Base-by-base conservation (phyloP, 2,113 vertebrate genomes). In the Cololabis saira region DNA sequence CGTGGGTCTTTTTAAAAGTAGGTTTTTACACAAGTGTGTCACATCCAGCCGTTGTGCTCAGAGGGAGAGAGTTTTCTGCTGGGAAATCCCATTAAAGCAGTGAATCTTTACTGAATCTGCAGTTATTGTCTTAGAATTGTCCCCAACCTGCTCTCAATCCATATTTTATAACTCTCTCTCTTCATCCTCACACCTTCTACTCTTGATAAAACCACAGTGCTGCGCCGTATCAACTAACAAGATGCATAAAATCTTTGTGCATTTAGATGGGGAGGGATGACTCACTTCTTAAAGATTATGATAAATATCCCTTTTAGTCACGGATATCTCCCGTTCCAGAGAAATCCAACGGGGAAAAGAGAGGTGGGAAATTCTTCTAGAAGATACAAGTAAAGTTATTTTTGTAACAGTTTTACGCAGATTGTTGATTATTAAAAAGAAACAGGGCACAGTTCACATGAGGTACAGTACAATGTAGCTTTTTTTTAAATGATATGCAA, bases 41-140 rank as follows among this genome's bases (percentile, higher is more conserved):
- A 43, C 33, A 69, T 63, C 48, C 45, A 69, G 37, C 5, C 30
- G 5, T 27, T 42, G 47, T 48, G n/a, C n/a, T n/a, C n/a, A n/a
- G n/a, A n/a, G n/a, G n/a, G n/a, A n/a, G n/a, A 51, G 2, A 11
- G 11, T 54, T 17, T 51, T 42, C 43, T 18, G 24, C 57, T 19
- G 48, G 62, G 50, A 60, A 71, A 82, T 71, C 61, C 53, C 2
- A 3, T 82, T 60, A 48, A 55, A 4, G 42, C 63, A 33, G 50
- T n/a, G n/a, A n/a, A n/a, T n/a, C n/a, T n/a, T n/a, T n/a, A n/a
- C n/a, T 41, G 55, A 37, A 1, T 53, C 19, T 71, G 49, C 30
- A 24, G 52, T 63, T 51, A 57, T 61, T 56, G 71, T 71, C 44
- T 68, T 67, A 45, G 2, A 24, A 9, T 48, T 2, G 21, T 54